Conservation (phyloP, 1,140 invertebrate genomes). For the Lethrus apterus region DNA sequence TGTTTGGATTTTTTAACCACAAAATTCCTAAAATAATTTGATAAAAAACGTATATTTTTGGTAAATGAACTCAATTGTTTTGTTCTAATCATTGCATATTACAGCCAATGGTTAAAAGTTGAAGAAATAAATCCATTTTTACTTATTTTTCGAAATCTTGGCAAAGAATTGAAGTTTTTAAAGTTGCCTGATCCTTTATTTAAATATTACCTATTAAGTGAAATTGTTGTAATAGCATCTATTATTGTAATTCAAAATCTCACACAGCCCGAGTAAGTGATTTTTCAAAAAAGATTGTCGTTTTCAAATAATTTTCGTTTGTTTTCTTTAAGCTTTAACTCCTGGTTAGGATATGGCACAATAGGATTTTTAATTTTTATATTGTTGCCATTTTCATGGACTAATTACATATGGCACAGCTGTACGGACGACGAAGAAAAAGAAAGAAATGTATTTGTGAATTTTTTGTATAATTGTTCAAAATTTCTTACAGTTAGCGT, state of each 20-base stretch:
- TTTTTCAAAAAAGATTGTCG: slow-evolving; percentile 1
- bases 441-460: not conserved
- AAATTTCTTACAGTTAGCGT: slow-evolving; percentile 54
- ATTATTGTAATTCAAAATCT: slow-evolving; percentile 50
- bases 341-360: slow-evolving; percentile 40
- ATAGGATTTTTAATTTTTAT: slow-evolving; percentile 32
- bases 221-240: slow-evolving; percentile 53
- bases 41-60: not conserved
- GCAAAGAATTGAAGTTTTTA: slow-evolving; percentile 49
- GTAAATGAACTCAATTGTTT: not conserved
- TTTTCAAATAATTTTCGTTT: not conserved
- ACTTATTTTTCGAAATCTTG: slow-evolving; percentile 50
- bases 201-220: slow-evolving; percentile 67
- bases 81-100: slow-evolving; percentile 20
- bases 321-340: slow-evolving; percentile 37
- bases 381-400: slow-evolving; percentile 40
- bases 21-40: not conserved
- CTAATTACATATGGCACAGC: slow-evolving; percentile 40
- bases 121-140: slow-evolving; percentile 53
- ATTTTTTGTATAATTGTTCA: slow-evolving; percentile 41
- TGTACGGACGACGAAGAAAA: slow-evolving; percentile 18
- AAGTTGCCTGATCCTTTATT: slow-evolving; percentile 70
- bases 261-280: slow-evolving; percentile 47
- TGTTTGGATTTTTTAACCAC: no score
- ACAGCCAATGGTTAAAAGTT: slow-evolving; percentile 53